Evolutionary conservation across 30 jellyfish, hydroid and myxozoan species (phyloP).

Genomic region (Morbakka virulenta): DNA sequence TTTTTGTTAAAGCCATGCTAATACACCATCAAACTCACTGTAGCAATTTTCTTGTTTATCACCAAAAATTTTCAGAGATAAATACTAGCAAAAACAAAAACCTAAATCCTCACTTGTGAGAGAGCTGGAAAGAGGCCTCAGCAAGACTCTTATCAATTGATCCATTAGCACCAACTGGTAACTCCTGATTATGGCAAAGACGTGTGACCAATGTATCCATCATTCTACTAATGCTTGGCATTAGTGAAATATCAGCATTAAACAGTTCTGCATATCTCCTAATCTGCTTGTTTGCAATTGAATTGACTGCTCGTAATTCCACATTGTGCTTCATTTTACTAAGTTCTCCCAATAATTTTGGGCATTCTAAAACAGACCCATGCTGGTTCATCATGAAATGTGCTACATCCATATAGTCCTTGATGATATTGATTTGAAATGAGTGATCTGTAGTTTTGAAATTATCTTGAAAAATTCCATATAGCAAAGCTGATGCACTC

Average conservation of each 20-base stretch:
- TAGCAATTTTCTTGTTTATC: too few relatives aligned
- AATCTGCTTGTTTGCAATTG: conserved; percentile 13
- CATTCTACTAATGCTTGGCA: conserved; percentile 63
- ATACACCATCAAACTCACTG: too few relatives aligned
- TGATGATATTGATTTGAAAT: conserved; percentile 38
- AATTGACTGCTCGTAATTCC: conserved; percentile 12
- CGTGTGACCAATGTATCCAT: conserved; percentile 66
- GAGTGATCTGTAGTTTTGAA: background rate
- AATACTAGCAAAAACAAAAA: too few relatives aligned
- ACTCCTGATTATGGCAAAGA: conserved; percentile 64
- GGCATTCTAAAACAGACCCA: conserved; percentile 47
- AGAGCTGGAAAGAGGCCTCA: conserved; percentile 24
- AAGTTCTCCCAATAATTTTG: conserved; percentile 11
- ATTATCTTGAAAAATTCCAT: conserved; percentile 60
- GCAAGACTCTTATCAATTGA: conserved; percentile 53
- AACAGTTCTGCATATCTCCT: conserved; percentile 27
- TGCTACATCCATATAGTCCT: conserved; percentile 52
- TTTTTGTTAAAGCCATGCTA: too few relatives aligned
- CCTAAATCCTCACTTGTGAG: conserved; percentile 23
- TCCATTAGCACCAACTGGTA: conserved; percentile 78
- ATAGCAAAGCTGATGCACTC: conserved; percentile 89
- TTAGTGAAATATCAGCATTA: background rate
- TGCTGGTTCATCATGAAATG: conserved; percentile 65
- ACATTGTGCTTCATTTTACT: conserved; percentile 2
- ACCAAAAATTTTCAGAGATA: too few relatives aligned